These are phyloP conservation scores for Cebidichthys violaceus DNA, from an alignment of 2,113 vertebrate genomes.

Conservation along the genomic window DNA sequence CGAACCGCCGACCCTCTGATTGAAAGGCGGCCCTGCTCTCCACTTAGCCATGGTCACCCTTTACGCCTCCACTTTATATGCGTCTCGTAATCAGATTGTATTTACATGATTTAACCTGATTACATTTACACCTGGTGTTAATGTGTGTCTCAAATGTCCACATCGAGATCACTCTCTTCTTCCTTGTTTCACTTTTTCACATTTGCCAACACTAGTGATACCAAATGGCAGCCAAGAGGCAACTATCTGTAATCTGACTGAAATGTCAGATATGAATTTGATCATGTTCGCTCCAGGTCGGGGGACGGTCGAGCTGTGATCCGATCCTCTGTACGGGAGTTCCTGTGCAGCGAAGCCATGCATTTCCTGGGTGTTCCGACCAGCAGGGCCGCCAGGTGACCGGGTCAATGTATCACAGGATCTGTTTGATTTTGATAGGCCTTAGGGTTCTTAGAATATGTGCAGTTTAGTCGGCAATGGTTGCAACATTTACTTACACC, in stretches of 20 bases:
- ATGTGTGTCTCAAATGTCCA: too few relatives aligned
- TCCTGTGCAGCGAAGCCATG: slow-evolving; percentile 89
- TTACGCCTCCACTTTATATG: not conserved
- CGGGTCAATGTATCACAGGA: not conserved
- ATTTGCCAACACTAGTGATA: not conserved
- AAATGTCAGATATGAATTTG: not conserved
- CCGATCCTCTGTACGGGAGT: slow-evolving; percentile 87
- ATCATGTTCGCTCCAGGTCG: slow-evolving; percentile 63
- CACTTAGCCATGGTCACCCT: too few relatives aligned
- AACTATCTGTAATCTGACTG: not conserved
- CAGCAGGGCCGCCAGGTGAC: slow-evolving; percentile 85
- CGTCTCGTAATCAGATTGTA: not conserved
- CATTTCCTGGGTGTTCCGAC: slow-evolving; percentile 86
- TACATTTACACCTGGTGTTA: not conserved
- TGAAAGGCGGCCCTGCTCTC: too few relatives aligned
- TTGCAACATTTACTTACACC: not conserved
- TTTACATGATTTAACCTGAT: not conserved
- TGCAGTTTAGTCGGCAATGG: not conserved
- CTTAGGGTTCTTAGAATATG: not conserved
- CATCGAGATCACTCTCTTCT: not conserved
- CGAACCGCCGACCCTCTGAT: too few relatives aligned
- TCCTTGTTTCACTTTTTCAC: not conserved
- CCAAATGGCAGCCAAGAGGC: not conserved
- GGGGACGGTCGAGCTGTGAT: slow-evolving; percentile 88
- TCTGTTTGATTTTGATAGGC: not conserved